phyloP scores from a whole-genome alignment of 2,888 invertebrate genomes.

The Noctua comes region DNA sequence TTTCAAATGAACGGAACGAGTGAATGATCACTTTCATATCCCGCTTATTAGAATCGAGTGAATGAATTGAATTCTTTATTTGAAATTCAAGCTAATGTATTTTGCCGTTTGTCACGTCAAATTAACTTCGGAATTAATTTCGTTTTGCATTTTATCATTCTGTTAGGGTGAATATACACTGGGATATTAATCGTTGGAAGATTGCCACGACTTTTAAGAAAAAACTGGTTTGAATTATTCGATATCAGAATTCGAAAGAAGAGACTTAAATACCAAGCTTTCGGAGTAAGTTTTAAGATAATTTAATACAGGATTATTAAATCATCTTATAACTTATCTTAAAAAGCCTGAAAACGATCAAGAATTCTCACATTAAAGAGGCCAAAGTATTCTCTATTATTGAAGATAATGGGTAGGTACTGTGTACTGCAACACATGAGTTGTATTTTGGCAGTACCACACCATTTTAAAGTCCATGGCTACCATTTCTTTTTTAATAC shows the following conservation, averaged over 20 bases:
- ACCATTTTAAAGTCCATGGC: neutral
- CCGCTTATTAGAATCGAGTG: conserved; percentile 64
- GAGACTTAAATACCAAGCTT: conserved; percentile 4
- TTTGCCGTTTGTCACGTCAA: conserved; percentile 57
- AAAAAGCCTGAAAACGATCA: no score
- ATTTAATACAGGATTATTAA: no score
- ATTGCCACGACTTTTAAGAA: conserved; percentile 9
- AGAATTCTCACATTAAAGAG: neutral
- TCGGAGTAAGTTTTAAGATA: conserved; percentile 3
- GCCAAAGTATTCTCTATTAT: neutral
- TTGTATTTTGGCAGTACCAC: neutral
- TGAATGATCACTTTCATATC: conserved; percentile 69
- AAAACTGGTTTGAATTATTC: conserved; percentile 33
- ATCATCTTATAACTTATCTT: no score
- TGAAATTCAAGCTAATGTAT: conserved; percentile 58
- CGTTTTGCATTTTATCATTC: conserved; percentile 51
- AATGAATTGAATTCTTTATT: conserved; percentile 67
- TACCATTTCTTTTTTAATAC: neutral
- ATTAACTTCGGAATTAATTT: conserved; percentile 58
- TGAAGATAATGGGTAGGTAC: neutral
- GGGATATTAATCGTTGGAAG: conserved; percentile 4
- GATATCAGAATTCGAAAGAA: conserved; percentile 6
- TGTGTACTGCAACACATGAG: no score
- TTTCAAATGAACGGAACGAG: conserved; percentile 65
- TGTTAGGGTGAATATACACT: conserved; percentile 32